Conservation (phyloP, 37 sponge, comb jelly and placozoan species). For the Tethya wilhelma region DNA sequence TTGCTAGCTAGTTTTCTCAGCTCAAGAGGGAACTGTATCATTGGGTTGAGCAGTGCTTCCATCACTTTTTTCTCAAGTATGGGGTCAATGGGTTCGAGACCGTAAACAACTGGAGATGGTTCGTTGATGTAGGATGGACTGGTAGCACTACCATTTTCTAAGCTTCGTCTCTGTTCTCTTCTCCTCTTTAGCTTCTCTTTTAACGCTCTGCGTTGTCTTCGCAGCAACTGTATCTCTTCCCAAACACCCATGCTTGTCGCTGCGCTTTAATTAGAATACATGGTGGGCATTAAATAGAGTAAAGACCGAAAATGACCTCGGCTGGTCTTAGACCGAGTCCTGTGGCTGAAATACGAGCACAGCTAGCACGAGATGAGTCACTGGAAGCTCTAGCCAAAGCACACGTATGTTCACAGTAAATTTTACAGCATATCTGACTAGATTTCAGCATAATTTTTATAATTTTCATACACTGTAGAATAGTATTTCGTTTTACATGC, state of each 20-base stretch:
- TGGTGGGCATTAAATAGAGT: constrained; percentile 9
- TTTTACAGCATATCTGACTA: not conserved
- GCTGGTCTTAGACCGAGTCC: not conserved
- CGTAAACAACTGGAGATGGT: no score
- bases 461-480: no score
- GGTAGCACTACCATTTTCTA: no score
- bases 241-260: constrained; percentile 4
- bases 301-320: not conserved
- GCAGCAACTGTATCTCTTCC: constrained; percentile 4
- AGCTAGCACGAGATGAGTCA: not conserved
- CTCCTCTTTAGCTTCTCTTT: not conserved
- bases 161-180: constrained; percentile 13
- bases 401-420: constrained; percentile 16
- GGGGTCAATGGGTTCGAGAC: not conserved
- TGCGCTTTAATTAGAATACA: not conserved
- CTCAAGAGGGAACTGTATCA: constrained; percentile 44
- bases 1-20: not conserved
- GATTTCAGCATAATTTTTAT: no score
- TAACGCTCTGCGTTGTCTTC: not conserved
- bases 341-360: not conserved
- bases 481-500: no score
- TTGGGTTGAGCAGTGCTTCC: constrained; percentile 45
- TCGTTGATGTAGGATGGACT: no score
- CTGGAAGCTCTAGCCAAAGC: constrained; percentile 36
- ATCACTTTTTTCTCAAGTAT: constrained; percentile 25